Evolutionary conservation across 2,113 vertebrate species (phyloP).

Genomic region (Colius striatus): DNA sequence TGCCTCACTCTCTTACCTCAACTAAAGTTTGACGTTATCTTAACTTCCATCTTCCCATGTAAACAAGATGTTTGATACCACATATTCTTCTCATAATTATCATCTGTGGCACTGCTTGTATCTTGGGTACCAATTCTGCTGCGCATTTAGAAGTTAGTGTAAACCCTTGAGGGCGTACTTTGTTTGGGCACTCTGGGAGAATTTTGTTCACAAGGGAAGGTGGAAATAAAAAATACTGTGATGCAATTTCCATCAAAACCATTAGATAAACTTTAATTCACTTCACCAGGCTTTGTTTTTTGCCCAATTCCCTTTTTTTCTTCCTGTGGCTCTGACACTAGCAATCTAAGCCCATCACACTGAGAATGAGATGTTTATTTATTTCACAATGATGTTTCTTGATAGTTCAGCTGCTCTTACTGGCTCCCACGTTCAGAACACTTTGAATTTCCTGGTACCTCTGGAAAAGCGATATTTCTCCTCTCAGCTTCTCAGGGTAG

Average conservation of each 20-base stretch:
- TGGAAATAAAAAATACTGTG: not conserved
- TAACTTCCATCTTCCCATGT: not conserved
- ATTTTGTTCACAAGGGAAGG: not conserved
- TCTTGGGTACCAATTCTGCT: not conserved
- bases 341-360: not conserved
- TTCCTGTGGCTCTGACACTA: not conserved
- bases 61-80: not conserved
- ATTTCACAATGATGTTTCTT: slow-evolving; percentile 13
- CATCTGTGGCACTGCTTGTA: fast-evolving
- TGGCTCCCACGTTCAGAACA: not conserved
- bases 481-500: not conserved
- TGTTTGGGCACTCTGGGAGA: not conserved
- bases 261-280: not conserved
- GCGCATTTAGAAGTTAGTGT: not conserved
- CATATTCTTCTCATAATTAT: not conserved
- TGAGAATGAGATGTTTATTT: slow-evolving; percentile 33
- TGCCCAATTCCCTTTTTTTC: not conserved
- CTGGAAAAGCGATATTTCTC: slow-evolving; percentile 20
- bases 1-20: not conserved
- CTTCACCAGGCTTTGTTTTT: not conserved
- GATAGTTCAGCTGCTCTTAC: slow-evolving; percentile 3
- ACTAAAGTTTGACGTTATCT: not conserved
- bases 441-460: slow-evolving; percentile 13
- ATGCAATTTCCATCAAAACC: not conserved
- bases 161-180: not conserved